Base-by-base conservation (phyloP, 2,888 invertebrate genomes). In the Phengaris arion region DNA sequence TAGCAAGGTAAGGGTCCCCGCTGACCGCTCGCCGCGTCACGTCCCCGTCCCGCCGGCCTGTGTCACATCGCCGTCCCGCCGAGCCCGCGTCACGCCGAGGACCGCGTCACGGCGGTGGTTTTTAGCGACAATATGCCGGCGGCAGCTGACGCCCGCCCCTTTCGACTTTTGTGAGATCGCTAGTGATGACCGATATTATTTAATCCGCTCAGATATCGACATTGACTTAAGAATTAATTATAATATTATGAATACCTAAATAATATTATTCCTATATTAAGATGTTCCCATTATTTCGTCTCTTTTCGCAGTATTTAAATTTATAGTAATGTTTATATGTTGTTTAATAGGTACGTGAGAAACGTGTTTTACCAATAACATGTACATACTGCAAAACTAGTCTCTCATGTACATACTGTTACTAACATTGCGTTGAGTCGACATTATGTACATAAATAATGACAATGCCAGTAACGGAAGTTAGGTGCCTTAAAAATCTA, bases 71-170 rank as follows among this genome's bases (percentile, higher is more conserved):
- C 22, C 22, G 9, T 52, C 78, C 78, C 78, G 80, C 79, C 80
- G 82, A 48, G 81, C 77, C 78, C 59, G 22, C 77, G 79, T 78
- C 80, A 79, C 80, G 80, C 78, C 80, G 82, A 48, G 48, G 81
- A 76, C 77, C 78, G 81, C 79, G 78, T 78, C 78, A 78, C 80
- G 80, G 79, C 78, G 69, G 79, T 48, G 59, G 75, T 75, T 78
- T 82, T 81, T 80, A 79, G 87, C 86, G 90, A 90, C 90, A 90
- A 90, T 89, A 87, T 84, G 91, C 88, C 89, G 82, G 79, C 80
- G 81, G 83, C 91, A 90, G 91, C 87, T 91, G 91, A 87, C 91
- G 90, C 89, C 81, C 81, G 84, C 84, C 86, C 88, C 85, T 83
- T 82, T 83, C 78, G 80, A 79, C 79, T 78, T 74, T 79, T 77